Percentiles rank a stretch among this genome's conserved stretches.
These are phyloP conservation scores for Silurus lanzhouensis DNA, from an alignment of 2,797 vertebrate species.

Conservation along the genomic window DNA sequence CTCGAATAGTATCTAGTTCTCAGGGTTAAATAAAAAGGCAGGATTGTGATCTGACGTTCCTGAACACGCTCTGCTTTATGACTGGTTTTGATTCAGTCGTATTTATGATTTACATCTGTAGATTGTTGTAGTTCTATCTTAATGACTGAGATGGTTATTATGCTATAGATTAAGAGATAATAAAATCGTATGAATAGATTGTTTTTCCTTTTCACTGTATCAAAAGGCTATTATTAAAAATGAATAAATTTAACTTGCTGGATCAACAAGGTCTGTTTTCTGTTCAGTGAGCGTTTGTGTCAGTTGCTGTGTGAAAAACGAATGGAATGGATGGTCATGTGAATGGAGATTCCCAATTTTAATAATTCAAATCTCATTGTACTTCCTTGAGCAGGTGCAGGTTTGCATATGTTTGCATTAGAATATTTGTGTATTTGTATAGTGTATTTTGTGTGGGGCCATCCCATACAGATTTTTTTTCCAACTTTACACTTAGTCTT, in stretches of 20 bases:
- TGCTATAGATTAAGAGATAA: constrained; percentile 9
- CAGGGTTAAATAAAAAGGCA: constrained; percentile 48
- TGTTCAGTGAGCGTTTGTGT: constrained; percentile 9
- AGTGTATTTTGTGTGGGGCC: no score
- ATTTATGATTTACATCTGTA: constrained; percentile 45
- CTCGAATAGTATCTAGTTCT: constrained; percentile 47
- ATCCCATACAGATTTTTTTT: no score
- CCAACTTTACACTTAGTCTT: no score
- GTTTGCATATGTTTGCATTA: constrained; percentile 46
- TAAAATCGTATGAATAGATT: constrained; percentile 39
- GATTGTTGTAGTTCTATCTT: constrained; percentile 40
- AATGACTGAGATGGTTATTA: constrained; percentile 42
- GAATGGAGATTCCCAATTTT: constrained; percentile 39
- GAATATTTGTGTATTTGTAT: no score
- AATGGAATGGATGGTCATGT: neutral
- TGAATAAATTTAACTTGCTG: constrained; percentile 47
- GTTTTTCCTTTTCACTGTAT: constrained; percentile 38
- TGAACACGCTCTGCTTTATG: constrained; percentile 33
- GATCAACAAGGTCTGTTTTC: constrained; percentile 9
- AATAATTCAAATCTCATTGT: constrained; percentile 60
- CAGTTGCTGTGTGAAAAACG: neutral
- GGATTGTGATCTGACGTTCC: constrained; percentile 50
- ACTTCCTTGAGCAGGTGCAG: constrained; percentile 13
- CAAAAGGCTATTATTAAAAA: constrained; percentile 35
- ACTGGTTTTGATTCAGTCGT: constrained; percentile 43